Evolutionary conservation across 2,797 vertebrate species (phyloP), one percentile per base, ranked within the genome.

Genomic region (Alauda arvensis): DNA sequence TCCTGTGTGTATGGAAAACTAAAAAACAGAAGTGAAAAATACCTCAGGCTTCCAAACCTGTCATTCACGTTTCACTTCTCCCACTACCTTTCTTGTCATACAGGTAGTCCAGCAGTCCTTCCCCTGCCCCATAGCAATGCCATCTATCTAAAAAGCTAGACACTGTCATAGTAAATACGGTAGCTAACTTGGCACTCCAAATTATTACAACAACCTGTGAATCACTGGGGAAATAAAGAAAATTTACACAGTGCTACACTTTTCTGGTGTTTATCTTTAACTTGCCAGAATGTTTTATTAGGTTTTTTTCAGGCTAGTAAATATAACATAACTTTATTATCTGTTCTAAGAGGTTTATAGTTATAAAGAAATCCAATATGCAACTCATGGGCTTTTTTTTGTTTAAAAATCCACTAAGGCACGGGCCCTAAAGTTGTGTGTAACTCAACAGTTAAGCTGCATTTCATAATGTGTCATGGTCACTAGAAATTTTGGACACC

Each of bases 1-100:
- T 94, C 87, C 85, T 85, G 15, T 85, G 49, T 92, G 29, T 67
- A 31, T 90, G 82, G 75, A 91, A 93, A 94, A 94, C 68, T 70
- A 93, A 78, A 94, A 94, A 90, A 88, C 87, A 93, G 94, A 94
- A 95, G 88, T 93, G 90, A 93, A 92, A 94, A 91, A 61, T 77
- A 92, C 90, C 80, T 94, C 65, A 9, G 75, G 33, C 85, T 90
- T 90, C 82, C 80, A 94, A 84, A 92, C 91, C 83, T 92, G 74
- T 43, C 0, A 0, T 77, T 93, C 24, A 25, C 26, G 3, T 91
- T 92, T 94, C 83, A 90, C 85, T 94, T 93, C 88, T 93, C 57
- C 59, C 49, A 63, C 77, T 62, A 23, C 62, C 40, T 68, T 82
- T 74, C 62, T 90, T 14, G 4, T 85, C 67, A 19, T 9, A 77